Evolutionary conservation across 2,797 vertebrate genomes (phyloP).

Genomic region (Clamator glandarius): DNA sequence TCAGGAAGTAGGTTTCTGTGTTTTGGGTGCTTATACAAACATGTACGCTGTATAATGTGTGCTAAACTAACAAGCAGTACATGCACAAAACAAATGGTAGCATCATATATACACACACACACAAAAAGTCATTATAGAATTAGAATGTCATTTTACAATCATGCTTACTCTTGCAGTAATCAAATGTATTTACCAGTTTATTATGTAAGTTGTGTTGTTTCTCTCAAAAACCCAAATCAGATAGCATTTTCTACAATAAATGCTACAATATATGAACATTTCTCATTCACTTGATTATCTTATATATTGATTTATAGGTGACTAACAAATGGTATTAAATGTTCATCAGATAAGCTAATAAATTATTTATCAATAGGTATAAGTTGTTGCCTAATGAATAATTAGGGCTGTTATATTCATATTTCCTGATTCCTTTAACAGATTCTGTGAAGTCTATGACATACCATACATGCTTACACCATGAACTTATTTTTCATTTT

Average conservation of each 20-base stretch:
- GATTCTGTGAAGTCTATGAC: neutral
- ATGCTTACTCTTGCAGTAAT: neutral
- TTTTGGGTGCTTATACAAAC: neutral
- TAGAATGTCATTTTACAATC: neutral
- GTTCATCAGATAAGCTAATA: neutral
- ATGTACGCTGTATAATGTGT: neutral
- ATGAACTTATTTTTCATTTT: conserved; percentile 1
- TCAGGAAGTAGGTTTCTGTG: neutral
- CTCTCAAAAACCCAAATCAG: neutral
- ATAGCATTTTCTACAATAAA: neutral
- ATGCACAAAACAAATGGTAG: neutral
- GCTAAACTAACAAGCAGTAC: neutral
- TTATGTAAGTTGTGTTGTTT: neutral
- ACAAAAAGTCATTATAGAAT: neutral
- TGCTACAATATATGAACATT: neutral
- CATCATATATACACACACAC: neutral
- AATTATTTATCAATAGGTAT: neutral
- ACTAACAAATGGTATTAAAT: neutral
- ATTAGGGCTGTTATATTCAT: neutral
- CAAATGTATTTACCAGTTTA: neutral
- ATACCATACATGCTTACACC: neutral
- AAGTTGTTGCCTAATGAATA: neutral
- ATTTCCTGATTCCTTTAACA: neutral
- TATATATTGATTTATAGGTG: neutral
- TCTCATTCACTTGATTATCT: neutral